phyloP scores from a whole-genome alignment of 2,113 vertebrate species.

The Lophotis ruficrista region DNA sequence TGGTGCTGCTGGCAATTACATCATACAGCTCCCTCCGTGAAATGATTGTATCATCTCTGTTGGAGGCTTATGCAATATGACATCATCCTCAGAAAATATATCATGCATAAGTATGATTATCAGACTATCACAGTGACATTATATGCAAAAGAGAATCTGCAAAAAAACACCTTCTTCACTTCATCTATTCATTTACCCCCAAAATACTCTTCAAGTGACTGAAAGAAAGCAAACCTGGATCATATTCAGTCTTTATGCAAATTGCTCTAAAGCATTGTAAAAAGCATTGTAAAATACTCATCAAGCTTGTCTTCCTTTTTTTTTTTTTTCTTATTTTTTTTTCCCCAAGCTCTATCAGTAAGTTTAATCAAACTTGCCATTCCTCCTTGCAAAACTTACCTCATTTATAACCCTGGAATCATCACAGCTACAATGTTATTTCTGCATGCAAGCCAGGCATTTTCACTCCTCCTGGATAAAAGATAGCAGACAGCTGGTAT shows the following conservation, averaged over 20 bases:
- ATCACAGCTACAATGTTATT: background rate
- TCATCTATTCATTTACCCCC: background rate
- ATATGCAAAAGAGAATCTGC: background rate
- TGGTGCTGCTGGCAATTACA: slow-evolving; percentile 39
- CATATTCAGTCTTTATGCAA: background rate
- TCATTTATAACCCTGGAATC: background rate
- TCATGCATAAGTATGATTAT: background rate
- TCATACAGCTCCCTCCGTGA: slow-evolving; percentile 32
- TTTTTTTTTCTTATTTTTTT: too few relatives aligned
- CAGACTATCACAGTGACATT: background rate
- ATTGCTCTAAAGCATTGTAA: background rate
- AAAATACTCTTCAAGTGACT: background rate
- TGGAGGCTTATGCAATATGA: slow-evolving; percentile 56
- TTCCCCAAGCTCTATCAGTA: background rate
- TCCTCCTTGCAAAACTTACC: background rate
- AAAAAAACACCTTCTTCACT: background rate
- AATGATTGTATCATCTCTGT: slow-evolving; percentile 48
- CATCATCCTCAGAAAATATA: slow-evolving; percentile 49
- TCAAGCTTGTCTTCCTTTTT: background rate
- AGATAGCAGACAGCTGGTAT: background rate
- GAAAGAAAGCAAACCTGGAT: background rate
- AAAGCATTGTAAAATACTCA: background rate
- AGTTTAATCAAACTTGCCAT: background rate
- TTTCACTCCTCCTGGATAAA: slow-evolving; percentile 28
- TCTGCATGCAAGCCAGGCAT: background rate